Evolutionary conservation across 2,113 vertebrate genomes (phyloP).

Genomic region (Megaleporinus macrocephalus): DNA sequence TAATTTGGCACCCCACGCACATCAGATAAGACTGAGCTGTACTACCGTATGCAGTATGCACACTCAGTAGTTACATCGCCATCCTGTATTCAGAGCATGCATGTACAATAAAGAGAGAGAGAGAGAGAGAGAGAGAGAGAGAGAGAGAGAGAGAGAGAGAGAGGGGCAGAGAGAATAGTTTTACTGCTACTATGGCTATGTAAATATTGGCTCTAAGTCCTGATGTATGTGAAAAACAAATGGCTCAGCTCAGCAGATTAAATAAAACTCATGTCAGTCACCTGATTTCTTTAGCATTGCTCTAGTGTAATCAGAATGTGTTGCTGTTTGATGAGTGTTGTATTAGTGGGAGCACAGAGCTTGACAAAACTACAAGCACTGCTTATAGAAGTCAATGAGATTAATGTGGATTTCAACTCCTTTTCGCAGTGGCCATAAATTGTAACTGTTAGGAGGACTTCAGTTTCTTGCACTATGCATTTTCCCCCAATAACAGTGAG

Average conservation of each 20-base stretch:
- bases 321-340: conserved; percentile 14
- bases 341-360: neutral
- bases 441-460: too few species aligned
- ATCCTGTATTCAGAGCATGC: conserved; percentile 54
- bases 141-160: neutral
- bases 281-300: neutral
- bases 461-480: too few species aligned
- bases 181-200: neutral
- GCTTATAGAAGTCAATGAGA: neutral
- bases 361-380: neutral
- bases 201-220: conserved; percentile 30
- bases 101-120: neutral
- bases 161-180: conserved; percentile 10
- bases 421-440: neutral
- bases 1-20: conserved; percentile 13
- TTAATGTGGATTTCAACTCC: neutral
- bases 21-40: conserved; percentile 37
- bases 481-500: too few species aligned
- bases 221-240: conserved; percentile 38
- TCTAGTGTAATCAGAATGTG: conserved; percentile 5
- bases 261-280: conserved; percentile 25
- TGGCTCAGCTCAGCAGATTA: conserved; percentile 3
- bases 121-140: neutral
- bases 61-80: conserved; percentile 54
- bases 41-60: conserved; percentile 8